Base-by-base conservation (phyloP, 2,888 invertebrate species). In the Apoda limacodes region DNA sequence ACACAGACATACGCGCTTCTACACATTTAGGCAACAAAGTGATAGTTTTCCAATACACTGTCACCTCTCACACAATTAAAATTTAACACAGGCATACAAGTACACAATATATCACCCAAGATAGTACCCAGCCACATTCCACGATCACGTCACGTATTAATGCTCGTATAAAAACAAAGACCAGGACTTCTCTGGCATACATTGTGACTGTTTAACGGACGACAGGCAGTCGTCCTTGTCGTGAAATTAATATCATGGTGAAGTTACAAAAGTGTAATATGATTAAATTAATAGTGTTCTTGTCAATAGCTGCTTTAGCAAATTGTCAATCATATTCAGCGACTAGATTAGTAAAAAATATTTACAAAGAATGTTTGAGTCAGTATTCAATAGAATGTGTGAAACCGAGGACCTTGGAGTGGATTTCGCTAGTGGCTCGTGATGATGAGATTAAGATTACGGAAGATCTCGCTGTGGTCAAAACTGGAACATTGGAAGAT, bases 331-430 rank as follows among this genome's bases (percentile, higher is more conserved):
- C 54, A 7, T 67, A 70, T 39, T 83, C 88, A n/a, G 88, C 88
- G 2, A 71, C 85, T 2, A 85, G 84, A 40, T 64, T 89, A 51
- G 76, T 85, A 10, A 74, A 72, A 40, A 88, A 87, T 52, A 85
- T 89, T 66, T 89, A 88, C 59, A 67, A 82, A 30, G 82, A 84
- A 60, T 90, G 90, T 51, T 58, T 89, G 26, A 85, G 85, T 57
- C 85, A 87, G 50, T 85, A 88, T 51, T 88, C 88, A 22, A 76
- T 87, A 40, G 83, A 84, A 51, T 93, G 93, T 69, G 87, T 89
- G 31, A 88, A 89, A 52, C 92, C 92, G 5, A 90, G 90, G 64
- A 85, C 92, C 25, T 63, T 92, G 54, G 83, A 86, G 43, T 92
- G 91, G 87, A 82, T 91, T 47, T 87, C 86, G 45, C 78, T 83